A percentile compares a stretch with the other conserved stretches of the same genome.
These are phyloP conservation scores for Leucoraja ocellata DNA, from an alignment of 2,797 vertebrate genomes.

Conservation along the genomic window DNA sequence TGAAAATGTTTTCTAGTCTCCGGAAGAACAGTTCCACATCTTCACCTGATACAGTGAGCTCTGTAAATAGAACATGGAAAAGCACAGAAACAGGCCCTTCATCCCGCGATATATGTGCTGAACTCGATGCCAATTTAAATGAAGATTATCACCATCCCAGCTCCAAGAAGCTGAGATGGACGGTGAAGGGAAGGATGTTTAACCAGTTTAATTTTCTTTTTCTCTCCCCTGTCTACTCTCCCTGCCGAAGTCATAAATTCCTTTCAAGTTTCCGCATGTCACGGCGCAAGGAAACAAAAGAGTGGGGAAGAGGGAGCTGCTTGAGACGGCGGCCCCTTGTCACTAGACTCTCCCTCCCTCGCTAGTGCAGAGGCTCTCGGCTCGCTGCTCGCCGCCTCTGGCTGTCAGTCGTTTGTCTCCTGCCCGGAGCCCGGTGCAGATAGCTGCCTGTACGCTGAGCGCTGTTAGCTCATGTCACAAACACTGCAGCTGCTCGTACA, in stretches of 20 bases:
- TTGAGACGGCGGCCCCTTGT: background rate
- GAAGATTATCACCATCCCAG: background rate
- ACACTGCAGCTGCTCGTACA: conserved; percentile 71
- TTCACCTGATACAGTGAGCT: background rate
- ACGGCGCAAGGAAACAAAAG: conserved; percentile 9
- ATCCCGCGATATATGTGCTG: too few species aligned
- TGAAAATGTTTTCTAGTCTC: background rate
- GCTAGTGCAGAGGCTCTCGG: conserved; percentile 43
- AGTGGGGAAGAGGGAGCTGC: background rate
- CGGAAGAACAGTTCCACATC: background rate
- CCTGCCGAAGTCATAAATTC: conserved; percentile 5
- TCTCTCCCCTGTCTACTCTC: conserved; percentile 22
- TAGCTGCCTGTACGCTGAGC: conserved; percentile 59
- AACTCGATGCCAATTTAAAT: too few species aligned
- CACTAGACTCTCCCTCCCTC: conserved; percentile 56
- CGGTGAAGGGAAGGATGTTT: conserved; percentile 12
- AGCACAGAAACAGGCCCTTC: too few species aligned
- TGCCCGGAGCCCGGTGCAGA: conserved; percentile 50
- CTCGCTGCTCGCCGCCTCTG: conserved; percentile 46
- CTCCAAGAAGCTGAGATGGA: conserved; percentile 1
- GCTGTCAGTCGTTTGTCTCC: conserved; percentile 57
- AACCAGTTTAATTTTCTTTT: conserved; percentile 18
- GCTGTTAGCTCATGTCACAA: conserved; percentile 63
- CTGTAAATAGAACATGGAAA: background rate
- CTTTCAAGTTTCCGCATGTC: conserved; percentile 28